These are phyloP conservation scores for Bombus fervidus DNA, from an alignment of 1,140 invertebrate genomes.

Conservation along the genomic window DNA sequence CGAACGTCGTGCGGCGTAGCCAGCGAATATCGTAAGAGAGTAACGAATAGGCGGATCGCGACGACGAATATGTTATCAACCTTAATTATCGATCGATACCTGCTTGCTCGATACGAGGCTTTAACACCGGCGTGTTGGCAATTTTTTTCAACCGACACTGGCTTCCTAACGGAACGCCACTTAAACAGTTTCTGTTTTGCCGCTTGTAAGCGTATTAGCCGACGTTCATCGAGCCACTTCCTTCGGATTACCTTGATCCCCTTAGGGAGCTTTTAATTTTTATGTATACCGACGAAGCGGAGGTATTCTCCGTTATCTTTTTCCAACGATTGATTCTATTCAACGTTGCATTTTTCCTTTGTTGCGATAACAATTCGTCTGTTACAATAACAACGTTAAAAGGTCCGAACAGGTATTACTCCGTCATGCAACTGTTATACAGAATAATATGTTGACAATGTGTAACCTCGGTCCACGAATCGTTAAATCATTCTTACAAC, in stretches of 20 bases:
- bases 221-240: constrained; percentile 9
- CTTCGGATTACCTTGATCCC: constrained; percentile 8
- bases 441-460: neutral
- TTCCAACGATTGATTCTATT: neutral
- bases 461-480: neutral
- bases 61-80: constrained; percentile 50
- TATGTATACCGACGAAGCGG: neutral
- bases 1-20: constrained; percentile 28
- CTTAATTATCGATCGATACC: constrained; percentile 56
- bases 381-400: neutral
- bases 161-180: constrained; percentile 9
- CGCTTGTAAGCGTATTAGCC: constrained; percentile 52
- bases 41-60: constrained; percentile 41
- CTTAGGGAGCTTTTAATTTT: constrained; percentile 28
- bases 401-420: neutral
- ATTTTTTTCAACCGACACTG: neutral
- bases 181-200: constrained; percentile 48
- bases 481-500: neutral
- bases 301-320: neutral
- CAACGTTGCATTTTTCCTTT: neutral
- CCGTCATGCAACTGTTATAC: neutral
- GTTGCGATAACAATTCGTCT: neutral
- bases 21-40: constrained; percentile 38
- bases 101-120: constrained; percentile 9
- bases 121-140: neutral